These are phyloP conservation scores for Prionailurus viverrinus DNA, from an alignment of 2,113 vertebrate genomes.

Conservation along the genomic window DNA sequence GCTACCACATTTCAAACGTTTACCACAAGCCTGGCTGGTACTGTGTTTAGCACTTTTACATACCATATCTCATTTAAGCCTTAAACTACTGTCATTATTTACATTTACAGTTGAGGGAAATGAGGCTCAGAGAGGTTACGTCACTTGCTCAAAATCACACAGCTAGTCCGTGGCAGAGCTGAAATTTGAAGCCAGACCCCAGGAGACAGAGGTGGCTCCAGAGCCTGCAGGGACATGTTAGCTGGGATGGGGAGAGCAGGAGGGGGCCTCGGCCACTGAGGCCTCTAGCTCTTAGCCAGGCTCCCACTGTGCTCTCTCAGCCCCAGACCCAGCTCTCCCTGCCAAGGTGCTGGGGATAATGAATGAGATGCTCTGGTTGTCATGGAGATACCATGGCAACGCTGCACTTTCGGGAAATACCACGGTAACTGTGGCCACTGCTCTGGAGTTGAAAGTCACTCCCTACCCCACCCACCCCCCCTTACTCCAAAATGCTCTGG, in stretches of 20 bases:
- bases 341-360: slow-evolving; percentile 79
- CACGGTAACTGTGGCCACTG: slow-evolving; percentile 69
- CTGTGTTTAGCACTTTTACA: neutral
- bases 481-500: slow-evolving; percentile 19
- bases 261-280: neutral
- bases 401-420: slow-evolving; percentile 73
- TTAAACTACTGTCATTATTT: neutral
- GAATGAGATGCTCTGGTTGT: slow-evolving; percentile 81
- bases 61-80: neutral
- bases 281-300: slow-evolving; percentile 33
- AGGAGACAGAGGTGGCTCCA: neutral
- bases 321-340: slow-evolving; percentile 53
- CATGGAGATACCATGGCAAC: slow-evolving; percentile 82
- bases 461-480: neutral
- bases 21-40: neutral
- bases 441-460: slow-evolving; percentile 71
- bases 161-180: neutral
- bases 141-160: slow-evolving; percentile 26
- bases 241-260: neutral
- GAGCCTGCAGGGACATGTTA: neutral
- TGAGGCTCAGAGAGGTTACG: slow-evolving; percentile 44
- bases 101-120: slow-evolving; percentile 38
- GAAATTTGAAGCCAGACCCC: slow-evolving; percentile 30
- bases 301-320: slow-evolving; percentile 54
- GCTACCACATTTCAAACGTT: neutral